phyloP scores from a whole-genome alignment of 1,140 invertebrate species.

The Cydia fagiglandana region DNA sequence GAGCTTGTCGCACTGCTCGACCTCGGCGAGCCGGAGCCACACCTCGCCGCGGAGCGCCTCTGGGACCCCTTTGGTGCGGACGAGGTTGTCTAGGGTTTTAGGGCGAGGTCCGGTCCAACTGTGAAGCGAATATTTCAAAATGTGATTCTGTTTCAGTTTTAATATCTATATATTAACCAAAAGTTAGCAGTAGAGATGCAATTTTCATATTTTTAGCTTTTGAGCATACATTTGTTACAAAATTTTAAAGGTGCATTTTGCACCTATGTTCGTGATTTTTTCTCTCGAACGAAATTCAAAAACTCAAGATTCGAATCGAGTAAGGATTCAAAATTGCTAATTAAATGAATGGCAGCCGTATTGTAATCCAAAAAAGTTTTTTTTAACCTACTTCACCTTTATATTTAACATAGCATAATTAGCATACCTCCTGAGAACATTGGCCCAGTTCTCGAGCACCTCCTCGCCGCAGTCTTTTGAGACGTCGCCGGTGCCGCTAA shows the following conservation, averaged over 20 bases:
- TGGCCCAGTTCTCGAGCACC: slow-evolving; percentile 95
- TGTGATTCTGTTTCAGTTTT: too few species aligned
- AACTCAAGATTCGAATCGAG: too few species aligned
- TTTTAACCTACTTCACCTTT: too few species aligned
- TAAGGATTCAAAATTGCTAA: too few species aligned
- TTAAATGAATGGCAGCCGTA: too few species aligned
- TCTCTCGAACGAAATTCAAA: too few species aligned
- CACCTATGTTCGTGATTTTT: too few species aligned
- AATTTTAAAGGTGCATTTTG: too few species aligned
- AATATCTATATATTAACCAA: neutral
- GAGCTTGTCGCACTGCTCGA: slow-evolving; percentile 89
- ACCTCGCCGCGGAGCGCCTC: slow-evolving; percentile 98
- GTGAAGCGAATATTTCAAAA: neutral
- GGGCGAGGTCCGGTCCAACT: slow-evolving; percentile 87
- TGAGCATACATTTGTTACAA: too few species aligned
- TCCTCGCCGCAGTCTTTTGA: slow-evolving; percentile 97
- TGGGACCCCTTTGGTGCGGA: slow-evolving; percentile 91
- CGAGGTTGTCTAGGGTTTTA: slow-evolving; percentile 87
- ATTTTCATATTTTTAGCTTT: too few species aligned
- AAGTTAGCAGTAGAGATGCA: neutral
- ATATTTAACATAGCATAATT: too few species aligned
- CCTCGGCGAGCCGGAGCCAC: slow-evolving; percentile 96
- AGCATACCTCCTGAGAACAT: slow-evolving; percentile 91
- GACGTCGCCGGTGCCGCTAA: slow-evolving; percentile 97
- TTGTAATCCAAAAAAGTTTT: too few species aligned